Conservation (phyloP, 2,113 vertebrate genomes). For the Sander lucioperca region DNA sequence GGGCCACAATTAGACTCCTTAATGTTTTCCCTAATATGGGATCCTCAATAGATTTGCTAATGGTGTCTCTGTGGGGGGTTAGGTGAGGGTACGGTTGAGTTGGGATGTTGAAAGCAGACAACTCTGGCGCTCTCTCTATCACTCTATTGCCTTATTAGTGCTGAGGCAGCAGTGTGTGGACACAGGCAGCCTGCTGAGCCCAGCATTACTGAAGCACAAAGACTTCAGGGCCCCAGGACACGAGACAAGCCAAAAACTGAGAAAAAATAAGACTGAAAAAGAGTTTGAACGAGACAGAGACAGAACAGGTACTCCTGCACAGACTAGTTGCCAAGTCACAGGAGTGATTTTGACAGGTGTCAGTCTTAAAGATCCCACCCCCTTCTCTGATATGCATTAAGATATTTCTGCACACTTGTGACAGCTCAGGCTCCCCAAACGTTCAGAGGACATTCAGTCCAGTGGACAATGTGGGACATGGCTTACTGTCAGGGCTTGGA, state of each 20-base stretch:
- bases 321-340: constrained; percentile 29
- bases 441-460: constrained; percentile 12
- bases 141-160: constrained; percentile 81
- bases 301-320: constrained; percentile 23
- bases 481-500: constrained; percentile 20
- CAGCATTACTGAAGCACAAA: constrained; percentile 82
- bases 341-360: constrained; percentile 73
- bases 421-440: constrained; percentile 14
- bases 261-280: constrained; percentile 45
- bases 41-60: constrained; percentile 75
- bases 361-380: constrained; percentile 31
- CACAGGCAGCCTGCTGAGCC: constrained; percentile 82
- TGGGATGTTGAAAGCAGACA: constrained; percentile 78
- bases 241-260: constrained; percentile 62
- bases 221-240: constrained; percentile 76
- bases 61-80: constrained; percentile 64
- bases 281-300: constrained; percentile 41
- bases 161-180: constrained; percentile 85
- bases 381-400: constrained; percentile 24
- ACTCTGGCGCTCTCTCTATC: constrained; percentile 75
- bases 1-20: constrained; percentile 77
- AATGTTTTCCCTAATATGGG: constrained; percentile 75
- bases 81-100: constrained; percentile 71
- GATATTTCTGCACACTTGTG: constrained; percentile 45
- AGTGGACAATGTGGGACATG: not conserved